Percentiles rank a stretch among this genome's conserved stretches.
phyloP scores from a whole-genome alignment of 2,888 invertebrate species.

The Eudemis profundana region DNA sequence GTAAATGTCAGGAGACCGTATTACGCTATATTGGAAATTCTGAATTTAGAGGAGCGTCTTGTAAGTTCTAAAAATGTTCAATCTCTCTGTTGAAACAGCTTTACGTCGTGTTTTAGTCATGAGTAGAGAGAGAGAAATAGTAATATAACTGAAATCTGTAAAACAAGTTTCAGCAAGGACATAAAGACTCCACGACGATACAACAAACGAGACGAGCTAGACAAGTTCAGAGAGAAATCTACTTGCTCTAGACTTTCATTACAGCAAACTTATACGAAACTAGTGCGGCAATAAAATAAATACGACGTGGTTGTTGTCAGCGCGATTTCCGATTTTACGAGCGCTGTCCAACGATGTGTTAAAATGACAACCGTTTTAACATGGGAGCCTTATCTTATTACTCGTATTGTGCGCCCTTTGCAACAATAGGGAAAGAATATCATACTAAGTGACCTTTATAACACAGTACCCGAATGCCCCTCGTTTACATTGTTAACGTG shows the following conservation, averaged over 20 bases:
- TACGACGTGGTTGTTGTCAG: constrained; percentile 37
- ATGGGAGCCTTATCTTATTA: constrained; percentile 34
- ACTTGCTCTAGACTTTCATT: constrained; percentile 33
- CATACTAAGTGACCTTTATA: constrained; percentile 45
- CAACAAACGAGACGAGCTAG: constrained; percentile 26
- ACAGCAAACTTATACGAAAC: constrained; percentile 37
- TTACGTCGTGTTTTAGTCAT: neutral
- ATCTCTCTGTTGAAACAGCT: neutral
- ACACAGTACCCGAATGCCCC: constrained; percentile 48
- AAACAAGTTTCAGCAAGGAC: constrained; percentile 20
- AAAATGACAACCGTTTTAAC: constrained; percentile 32
- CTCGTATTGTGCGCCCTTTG: constrained; percentile 17
- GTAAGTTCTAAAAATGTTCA: neutral
- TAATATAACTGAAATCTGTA: constrained; percentile 8
- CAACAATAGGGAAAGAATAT: constrained; percentile 37
- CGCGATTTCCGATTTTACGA: constrained; percentile 30
- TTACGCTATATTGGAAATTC: neutral
- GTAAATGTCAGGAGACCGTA: constrained; percentile 4
- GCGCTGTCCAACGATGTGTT: constrained; percentile 32
- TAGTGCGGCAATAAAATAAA: constrained; percentile 39
- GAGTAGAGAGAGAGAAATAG: neutral
- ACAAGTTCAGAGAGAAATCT: constrained; percentile 34
- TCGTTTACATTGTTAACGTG: constrained; percentile 55
- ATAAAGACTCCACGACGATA: constrained; percentile 18
- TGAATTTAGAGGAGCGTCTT: neutral